Evolutionary conservation across 2,797 vertebrate species (phyloP), one percentile per base, ranked within the genome.

Genomic region (Urocyon cinereoargenteus): DNA sequence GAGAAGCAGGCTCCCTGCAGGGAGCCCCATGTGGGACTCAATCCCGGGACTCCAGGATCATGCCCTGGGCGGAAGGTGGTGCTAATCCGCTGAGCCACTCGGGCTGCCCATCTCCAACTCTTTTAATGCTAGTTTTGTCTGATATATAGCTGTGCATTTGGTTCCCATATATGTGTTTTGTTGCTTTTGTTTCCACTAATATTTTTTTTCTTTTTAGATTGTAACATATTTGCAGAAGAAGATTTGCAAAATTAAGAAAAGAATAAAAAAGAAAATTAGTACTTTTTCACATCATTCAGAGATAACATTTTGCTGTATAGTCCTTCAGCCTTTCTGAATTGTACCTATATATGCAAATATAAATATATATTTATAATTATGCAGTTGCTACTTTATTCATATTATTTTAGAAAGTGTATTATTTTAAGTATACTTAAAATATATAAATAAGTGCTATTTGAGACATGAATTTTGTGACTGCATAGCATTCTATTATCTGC

Each of bases 161-260:
- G 1, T 83, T 72, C 28, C 82, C 88, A 51, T 28, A 1, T 85
- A 85, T 31, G 34, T 5, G 28, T 22, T 57, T 75, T 73, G 16
- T 83, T 73, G 24, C 36, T 45, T 87, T 89, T 61, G 3, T 68
- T 83, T 12, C 28, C 55, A 86, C 36, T 57, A 28, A 96, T 66
- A 34, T 51, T 36, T 61, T 36, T 36, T 70, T 70, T 78, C 66
- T 62, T 83, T 94, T 77, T 87, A 36, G 26, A 40, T 92, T 81
- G 45, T 51, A 73, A 72, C 5, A 84, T 31, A 5, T 94, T 91
- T 86, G 5, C 18, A 55, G n/a, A 57, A 55, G n/a, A 57, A 90
- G 10, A 73, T 55, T 91, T 93, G 31, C 2, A 96, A 96, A 88
- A 81, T 90, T 64, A 59, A 45, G 40, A 40, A 53, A 90, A 40